Percentiles rank a stretch among this genome's conserved stretches.
These are phyloP conservation scores for Elysia crispata DNA, from an alignment of 2,888 invertebrate species.

Conservation along the genomic window DNA sequence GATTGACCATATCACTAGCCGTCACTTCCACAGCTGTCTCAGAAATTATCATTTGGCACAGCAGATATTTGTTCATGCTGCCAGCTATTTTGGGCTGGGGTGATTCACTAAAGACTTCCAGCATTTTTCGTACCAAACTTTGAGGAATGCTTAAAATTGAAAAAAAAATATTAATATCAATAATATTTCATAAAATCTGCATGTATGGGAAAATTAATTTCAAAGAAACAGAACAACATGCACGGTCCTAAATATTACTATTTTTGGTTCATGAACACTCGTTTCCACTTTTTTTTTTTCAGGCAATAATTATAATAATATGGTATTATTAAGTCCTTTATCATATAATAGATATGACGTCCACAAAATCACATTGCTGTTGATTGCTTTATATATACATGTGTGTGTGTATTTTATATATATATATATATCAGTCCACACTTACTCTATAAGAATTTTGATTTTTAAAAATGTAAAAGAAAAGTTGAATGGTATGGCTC, in stretches of 20 bases:
- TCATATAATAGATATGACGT: too few relatives aligned
- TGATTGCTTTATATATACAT: too few relatives aligned
- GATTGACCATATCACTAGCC: slow-evolving; percentile 11
- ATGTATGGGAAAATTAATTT: not conserved
- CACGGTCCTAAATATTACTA: not conserved
- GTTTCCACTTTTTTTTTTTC: too few relatives aligned
- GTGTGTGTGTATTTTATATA: too few relatives aligned
- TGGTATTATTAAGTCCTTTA: too few relatives aligned
- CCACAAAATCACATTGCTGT: too few relatives aligned
- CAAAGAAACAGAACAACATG: not conserved
- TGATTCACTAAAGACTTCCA: slow-evolving; percentile 30
- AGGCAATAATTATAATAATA: not conserved
- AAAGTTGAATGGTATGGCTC: too few relatives aligned
- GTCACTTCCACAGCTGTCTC: slow-evolving; percentile 15
- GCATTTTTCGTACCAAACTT: slow-evolving; percentile 36
- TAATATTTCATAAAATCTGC: not conserved
- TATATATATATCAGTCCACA: too few relatives aligned
- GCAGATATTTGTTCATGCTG: slow-evolving; percentile 14
- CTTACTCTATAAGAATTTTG: too few relatives aligned
- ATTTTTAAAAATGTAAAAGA: too few relatives aligned
- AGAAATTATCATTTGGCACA: slow-evolving; percentile 40
- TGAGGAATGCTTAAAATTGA: slow-evolving; percentile 37
- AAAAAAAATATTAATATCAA: not conserved
- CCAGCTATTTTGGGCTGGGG: slow-evolving; percentile 5
- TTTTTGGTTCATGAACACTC: not conserved